Evolutionary conservation across 2,797 vertebrate genomes (phyloP).

Genomic region (Sebastes minor): DNA sequence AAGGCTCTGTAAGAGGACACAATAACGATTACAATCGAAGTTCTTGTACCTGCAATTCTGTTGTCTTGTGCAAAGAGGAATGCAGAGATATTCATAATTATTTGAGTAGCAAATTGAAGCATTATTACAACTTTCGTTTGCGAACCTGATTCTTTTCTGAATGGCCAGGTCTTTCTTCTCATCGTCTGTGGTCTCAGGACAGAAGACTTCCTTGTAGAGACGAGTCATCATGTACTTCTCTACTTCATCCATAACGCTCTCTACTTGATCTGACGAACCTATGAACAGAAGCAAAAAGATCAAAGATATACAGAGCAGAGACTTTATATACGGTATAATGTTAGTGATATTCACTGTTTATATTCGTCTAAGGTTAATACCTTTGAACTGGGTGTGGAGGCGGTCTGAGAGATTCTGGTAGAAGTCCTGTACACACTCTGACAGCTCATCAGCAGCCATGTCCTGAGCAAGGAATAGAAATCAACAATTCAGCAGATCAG

Average conservation of each 20-base stretch:
- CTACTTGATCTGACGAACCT: slow-evolving; percentile 93
- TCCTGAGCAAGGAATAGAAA: slow-evolving; percentile 78
- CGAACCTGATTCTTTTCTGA: slow-evolving; percentile 94
- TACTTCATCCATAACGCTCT: slow-evolving; percentile 95
- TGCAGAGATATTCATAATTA: background rate
- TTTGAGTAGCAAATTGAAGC: background rate
- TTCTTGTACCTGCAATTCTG: background rate
- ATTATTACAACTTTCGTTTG: background rate
- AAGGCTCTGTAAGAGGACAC: slow-evolving; percentile 83
- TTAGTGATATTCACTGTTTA: background rate
- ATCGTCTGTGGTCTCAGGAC: slow-evolving; percentile 96
- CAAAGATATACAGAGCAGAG: background rate
- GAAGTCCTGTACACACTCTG: slow-evolving; percentile 96
- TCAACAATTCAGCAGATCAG: background rate
- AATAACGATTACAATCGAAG: background rate
- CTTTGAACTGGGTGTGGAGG: slow-evolving; percentile 93
- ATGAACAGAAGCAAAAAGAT: background rate
- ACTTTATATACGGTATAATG: background rate
- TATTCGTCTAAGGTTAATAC: background rate
- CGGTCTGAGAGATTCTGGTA: slow-evolving; percentile 95
- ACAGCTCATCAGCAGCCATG: slow-evolving; percentile 91
- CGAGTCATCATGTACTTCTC: slow-evolving; percentile 98
- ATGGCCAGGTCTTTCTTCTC: slow-evolving; percentile 96
- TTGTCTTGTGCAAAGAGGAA: background rate
- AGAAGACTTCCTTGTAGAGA: slow-evolving; percentile 96